phyloP scores from a whole-genome alignment of 2,113 vertebrate genomes.

The Gracilinanus agilis region DNA sequence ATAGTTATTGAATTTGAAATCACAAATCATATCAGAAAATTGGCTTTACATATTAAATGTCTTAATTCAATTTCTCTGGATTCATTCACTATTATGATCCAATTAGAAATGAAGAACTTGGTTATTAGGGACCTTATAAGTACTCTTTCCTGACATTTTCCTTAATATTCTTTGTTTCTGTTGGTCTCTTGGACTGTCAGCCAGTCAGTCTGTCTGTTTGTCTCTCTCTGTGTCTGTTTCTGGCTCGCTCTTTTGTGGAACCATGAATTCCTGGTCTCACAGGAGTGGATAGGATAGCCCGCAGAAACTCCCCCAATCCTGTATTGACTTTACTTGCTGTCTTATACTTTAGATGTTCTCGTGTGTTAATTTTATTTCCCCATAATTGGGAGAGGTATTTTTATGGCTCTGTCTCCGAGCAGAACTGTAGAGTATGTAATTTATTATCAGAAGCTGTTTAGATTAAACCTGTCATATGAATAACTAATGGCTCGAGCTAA shows the following conservation, averaged over 20 bases:
- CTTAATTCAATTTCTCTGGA: not conserved
- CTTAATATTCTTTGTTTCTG: not conserved
- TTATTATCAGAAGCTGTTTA: conserved; percentile 1
- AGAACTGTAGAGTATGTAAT: not conserved
- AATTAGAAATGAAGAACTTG: not conserved
- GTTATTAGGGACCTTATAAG: not conserved
- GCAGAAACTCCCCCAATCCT: not conserved
- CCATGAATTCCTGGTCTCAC: not conserved
- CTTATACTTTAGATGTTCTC: not conserved
- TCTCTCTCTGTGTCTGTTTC: not conserved
- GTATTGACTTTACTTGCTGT: not conserved
- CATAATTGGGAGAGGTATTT: not conserved
- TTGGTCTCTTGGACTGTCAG: no score
- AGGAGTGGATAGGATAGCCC: not conserved
- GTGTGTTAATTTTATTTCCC: not conserved
- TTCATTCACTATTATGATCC: not conserved
- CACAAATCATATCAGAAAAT: not conserved
- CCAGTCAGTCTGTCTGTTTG: no score
- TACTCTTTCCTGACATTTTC: not conserved
- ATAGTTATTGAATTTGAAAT: not conserved
- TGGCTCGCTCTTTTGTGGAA: not conserved
- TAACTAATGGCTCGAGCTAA: not conserved
- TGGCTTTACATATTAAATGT: not conserved
- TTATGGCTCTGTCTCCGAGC: not conserved
- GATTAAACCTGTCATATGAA: conserved; percentile 3